Evolutionary conservation across 1,140 invertebrate genomes (phyloP).

Genomic region (Cephus cinctus): DNA sequence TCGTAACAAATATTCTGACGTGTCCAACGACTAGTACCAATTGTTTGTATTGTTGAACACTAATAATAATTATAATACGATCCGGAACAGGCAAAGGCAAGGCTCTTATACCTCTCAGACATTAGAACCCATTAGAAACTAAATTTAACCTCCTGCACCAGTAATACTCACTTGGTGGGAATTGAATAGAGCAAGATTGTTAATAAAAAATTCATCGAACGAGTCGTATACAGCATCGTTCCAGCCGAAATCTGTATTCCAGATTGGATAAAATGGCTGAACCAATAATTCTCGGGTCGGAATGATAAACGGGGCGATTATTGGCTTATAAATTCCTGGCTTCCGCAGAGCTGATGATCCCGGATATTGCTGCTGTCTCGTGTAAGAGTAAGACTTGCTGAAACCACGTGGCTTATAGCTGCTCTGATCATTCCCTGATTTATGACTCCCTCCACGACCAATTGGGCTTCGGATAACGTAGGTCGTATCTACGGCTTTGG

Average conservation of each 20-base stretch:
- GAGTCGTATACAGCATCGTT: constrained; percentile 26
- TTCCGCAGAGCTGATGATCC: constrained; percentile 15
- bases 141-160: too few relatives aligned
- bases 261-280: constrained; percentile 22
- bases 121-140: too few relatives aligned
- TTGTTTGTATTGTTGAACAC: too few relatives aligned
- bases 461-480: constrained; percentile 50
- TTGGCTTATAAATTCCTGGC: constrained; percentile 32
- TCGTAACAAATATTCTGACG: too few relatives aligned
- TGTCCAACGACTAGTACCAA: too few relatives aligned
- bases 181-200: constrained; percentile 32
- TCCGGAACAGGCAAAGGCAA: too few relatives aligned
- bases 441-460: constrained; percentile 12
- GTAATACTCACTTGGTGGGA: constrained; percentile 31
- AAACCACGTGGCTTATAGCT: constrained; percentile 21
- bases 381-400: constrained; percentile 27
- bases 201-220: constrained; percentile 25
- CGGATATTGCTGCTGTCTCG: constrained; percentile 26
- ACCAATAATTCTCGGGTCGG: constrained; percentile 25
- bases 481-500: constrained; percentile 50
- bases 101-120: too few relatives aligned
- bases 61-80: too few relatives aligned
- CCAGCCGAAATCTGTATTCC: constrained; percentile 36
- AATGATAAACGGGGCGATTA: constrained; percentile 31
- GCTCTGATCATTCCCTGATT: constrained; percentile 9